Percentiles rank a stretch among this genome's conserved stretches.
Evolutionary conservation across 2,888 invertebrate genomes (phyloP).

Genomic region (Aphrophora alni): DNA sequence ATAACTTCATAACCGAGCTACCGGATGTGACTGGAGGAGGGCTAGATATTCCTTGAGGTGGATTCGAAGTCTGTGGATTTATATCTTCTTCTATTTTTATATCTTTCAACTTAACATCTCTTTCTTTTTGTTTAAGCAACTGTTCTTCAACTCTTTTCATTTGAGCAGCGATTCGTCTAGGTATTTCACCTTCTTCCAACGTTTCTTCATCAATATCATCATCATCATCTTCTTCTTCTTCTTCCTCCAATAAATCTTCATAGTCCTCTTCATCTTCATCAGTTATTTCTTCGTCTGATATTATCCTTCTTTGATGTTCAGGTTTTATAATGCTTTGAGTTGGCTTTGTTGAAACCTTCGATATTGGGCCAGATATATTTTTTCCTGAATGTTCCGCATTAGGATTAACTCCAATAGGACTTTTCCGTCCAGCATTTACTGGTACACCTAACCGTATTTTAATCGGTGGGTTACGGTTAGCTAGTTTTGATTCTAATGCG

Average conservation of each 20-base stretch:
- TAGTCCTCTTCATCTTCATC: slow-evolving; percentile 40
- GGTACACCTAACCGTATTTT: slow-evolving; percentile 32
- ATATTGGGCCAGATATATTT: not conserved
- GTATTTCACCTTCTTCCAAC: slow-evolving; percentile 49
- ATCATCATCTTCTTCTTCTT: slow-evolving; percentile 52
- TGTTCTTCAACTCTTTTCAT: slow-evolving; percentile 27
- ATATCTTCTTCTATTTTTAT: not conserved
- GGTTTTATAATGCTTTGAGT: not conserved
- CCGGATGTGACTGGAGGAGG: not conserved
- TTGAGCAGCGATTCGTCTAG: slow-evolving; percentile 25
- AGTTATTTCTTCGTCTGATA: slow-evolving; percentile 11
- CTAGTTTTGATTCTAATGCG: slow-evolving; percentile 24
- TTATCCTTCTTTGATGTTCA: not conserved
- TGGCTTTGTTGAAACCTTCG: not conserved
- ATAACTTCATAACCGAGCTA: not conserved
- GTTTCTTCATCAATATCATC: slow-evolving; percentile 56
- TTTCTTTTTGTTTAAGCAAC: slow-evolving; percentile 16
- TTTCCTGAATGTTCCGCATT: not conserved
- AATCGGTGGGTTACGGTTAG: slow-evolving; percentile 29
- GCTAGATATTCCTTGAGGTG: not conserved
- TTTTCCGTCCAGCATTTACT: slow-evolving; percentile 29
- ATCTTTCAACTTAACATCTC: not conserved
- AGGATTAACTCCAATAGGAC: not conserved
- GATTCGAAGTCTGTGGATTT: not conserved
- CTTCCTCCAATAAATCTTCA: slow-evolving; percentile 35